A percentile compares a stretch with the other conserved stretches of the same genome.
Conservation (phyloP, 2,888 invertebrate species). For the Sarcophaga variegata region DNA sequence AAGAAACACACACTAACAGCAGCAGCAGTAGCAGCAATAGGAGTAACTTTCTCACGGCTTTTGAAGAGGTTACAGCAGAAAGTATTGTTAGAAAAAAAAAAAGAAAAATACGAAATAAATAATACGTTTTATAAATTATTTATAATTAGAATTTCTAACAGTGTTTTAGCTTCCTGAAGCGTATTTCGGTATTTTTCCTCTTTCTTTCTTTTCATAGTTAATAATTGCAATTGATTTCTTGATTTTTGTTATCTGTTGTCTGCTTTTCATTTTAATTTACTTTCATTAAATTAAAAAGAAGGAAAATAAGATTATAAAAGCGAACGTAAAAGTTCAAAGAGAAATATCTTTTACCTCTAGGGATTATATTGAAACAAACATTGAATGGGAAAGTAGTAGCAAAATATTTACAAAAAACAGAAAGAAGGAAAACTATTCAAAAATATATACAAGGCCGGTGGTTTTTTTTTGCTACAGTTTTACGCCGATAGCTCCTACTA, state of each 20-base stretch:
- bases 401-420: not conserved
- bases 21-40: not conserved
- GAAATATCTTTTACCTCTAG: not conserved
- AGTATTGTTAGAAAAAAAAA: not conserved
- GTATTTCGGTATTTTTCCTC: not conserved
- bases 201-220: slow-evolving; percentile 1
- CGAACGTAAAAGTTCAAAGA: not conserved
- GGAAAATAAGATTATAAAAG: not conserved
- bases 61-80: slow-evolving; percentile 18
- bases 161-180: slow-evolving; percentile 41
- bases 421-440: too few relatives aligned
- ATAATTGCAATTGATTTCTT: slow-evolving; percentile 43
- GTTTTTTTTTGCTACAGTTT: too few relatives aligned
- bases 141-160: slow-evolving; percentile 53
- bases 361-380: not conserved
- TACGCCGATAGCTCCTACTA: too few relatives aligned
- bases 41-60: slow-evolving; percentile 64
- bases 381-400: not conserved
- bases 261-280: not conserved
- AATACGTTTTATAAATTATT: slow-evolving; percentile 39
- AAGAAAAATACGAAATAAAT: not conserved
- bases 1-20: not conserved
- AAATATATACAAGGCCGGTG: too few relatives aligned
- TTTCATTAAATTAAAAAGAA: slow-evolving; percentile 10
- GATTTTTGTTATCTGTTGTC: not conserved